Conservation (phyloP, 2,797 vertebrate genomes). For the Sebastes hubbsi region DNA sequence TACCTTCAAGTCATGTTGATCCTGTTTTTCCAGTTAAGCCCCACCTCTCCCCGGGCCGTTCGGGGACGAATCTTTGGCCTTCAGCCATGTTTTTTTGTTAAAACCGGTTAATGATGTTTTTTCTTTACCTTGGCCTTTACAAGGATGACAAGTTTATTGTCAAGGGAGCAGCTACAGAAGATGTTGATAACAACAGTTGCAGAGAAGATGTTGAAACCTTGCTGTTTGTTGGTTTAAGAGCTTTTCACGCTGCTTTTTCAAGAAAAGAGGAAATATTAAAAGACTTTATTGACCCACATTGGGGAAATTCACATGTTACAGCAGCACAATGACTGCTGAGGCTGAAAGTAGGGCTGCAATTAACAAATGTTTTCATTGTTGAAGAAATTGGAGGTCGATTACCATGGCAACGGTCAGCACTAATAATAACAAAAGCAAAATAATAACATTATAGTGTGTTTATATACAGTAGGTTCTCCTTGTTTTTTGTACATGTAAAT, state of each 20-base stretch:
- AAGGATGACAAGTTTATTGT: background rate
- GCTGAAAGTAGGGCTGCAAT: too few relatives aligned
- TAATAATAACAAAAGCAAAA: background rate
- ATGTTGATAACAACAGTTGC: background rate
- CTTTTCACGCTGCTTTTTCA: background rate
- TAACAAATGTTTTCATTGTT: too few relatives aligned
- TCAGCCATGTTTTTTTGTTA: background rate
- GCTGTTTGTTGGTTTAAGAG: background rate
- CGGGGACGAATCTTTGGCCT: background rate
- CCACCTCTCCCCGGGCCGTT: background rate
- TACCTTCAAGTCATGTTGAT: background rate
- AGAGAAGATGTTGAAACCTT: background rate
- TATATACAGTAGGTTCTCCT: background rate
- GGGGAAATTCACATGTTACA: background rate
- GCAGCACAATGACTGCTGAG: background rate
- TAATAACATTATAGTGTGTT: background rate
- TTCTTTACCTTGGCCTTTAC: background rate
- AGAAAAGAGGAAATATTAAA: background rate
- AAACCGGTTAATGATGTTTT: background rate
- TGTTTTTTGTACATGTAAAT: background rate
- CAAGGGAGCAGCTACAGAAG: background rate
- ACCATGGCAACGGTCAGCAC: too few relatives aligned
- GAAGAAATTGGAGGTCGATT: too few relatives aligned
- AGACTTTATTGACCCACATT: background rate
- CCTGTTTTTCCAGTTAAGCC: constrained; percentile 44